Evolutionary conservation across 2,113 vertebrate species (phyloP).

Genomic region (Stegastes partitus): DNA sequence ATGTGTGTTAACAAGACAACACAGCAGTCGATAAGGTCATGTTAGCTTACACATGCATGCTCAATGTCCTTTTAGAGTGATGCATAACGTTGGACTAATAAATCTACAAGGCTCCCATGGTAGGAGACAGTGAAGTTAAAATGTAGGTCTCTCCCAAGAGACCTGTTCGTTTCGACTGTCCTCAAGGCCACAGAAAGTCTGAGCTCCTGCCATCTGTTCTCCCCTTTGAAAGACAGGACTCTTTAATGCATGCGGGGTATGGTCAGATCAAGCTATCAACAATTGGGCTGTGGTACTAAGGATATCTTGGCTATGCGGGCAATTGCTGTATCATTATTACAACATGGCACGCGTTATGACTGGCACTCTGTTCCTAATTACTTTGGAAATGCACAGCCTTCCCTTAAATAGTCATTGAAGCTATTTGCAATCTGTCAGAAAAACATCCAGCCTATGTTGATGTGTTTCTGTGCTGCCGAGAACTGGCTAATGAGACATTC

Average conservation of each 20-base stretch:
- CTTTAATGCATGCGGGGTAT: constrained; percentile 39
- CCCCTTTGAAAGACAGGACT: constrained; percentile 31
- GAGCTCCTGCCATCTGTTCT: constrained; percentile 57
- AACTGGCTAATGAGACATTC: constrained; percentile 49
- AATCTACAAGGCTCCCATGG: background rate
- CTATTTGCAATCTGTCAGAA: constrained; percentile 62
- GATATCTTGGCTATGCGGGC: constrained; percentile 39
- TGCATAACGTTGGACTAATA: constrained; percentile 35
- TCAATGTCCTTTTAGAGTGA: constrained; percentile 20
- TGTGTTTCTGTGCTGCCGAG: constrained; percentile 53
- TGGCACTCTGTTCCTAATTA: constrained; percentile 56
- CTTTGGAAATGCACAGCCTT: constrained; percentile 38
- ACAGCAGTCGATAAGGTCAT: constrained; percentile 72
- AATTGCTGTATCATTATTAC: constrained; percentile 44
- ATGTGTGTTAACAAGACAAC: constrained; percentile 52
- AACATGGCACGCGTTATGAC: constrained; percentile 32
- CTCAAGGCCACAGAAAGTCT: constrained; percentile 14
- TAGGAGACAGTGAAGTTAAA: constrained; percentile 45
- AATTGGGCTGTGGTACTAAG: constrained; percentile 52
- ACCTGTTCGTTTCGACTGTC: constrained; percentile 22
- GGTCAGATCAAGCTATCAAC: constrained; percentile 56
- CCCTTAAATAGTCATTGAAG: constrained; percentile 52
- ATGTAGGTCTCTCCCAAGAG: constrained; percentile 29
- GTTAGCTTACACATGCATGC: constrained; percentile 50
- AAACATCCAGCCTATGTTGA: constrained; percentile 54